Evolutionary conservation across 1,140 invertebrate genomes (phyloP), one percentile per base, ranked within the genome.

Genomic region (Apocrypta bakeri): DNA sequence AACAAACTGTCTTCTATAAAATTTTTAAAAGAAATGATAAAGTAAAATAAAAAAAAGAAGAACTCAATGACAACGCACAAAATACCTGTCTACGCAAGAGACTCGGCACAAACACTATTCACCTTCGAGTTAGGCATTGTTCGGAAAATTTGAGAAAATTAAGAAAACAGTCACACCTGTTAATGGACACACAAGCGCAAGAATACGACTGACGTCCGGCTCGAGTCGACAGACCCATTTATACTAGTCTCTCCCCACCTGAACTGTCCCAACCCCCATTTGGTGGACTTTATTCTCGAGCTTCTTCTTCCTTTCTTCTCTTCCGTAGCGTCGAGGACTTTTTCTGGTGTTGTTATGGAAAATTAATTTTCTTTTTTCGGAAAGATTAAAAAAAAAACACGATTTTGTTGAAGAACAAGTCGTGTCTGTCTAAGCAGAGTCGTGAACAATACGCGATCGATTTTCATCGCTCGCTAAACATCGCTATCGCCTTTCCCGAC

Each of bases 401-500:
- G n/a, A n/a, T n/a, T n/a, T n/a, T n/a, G n/a, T n/a, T n/a, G n/a
- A n/a, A n/a, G n/a, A n/a, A n/a, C n/a, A n/a, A n/a, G n/a, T n/a
- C n/a, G 33, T 9, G 3, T 37, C 3, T 37, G 48, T 33, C 72
- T 37, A 71, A 37, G 24, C 17, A 9, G 2, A 4, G 9, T 37
- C 2, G 72, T 69, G 75, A 69, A 75, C 76, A 31, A 81, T 84
- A 56, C 83, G 84, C 82, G 85, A 87, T 87, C 83, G 81, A 86
- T 87, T 84, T 84, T 86, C 71, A 81, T 63, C 80, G 56, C n/a
- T 27, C 42, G 25, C 0, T 71, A 56, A 79, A 81, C 61, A 75
- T 37, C n/a, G 79, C 72, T 42, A 73, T 81, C 72, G 72, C 8
- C 9, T 81, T 81, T 81, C 79, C 27, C 40, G 25, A 14, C 12